Base-by-base conservation (phyloP, 2,888 invertebrate genomes). In the Leptopilina drosophilae region DNA sequence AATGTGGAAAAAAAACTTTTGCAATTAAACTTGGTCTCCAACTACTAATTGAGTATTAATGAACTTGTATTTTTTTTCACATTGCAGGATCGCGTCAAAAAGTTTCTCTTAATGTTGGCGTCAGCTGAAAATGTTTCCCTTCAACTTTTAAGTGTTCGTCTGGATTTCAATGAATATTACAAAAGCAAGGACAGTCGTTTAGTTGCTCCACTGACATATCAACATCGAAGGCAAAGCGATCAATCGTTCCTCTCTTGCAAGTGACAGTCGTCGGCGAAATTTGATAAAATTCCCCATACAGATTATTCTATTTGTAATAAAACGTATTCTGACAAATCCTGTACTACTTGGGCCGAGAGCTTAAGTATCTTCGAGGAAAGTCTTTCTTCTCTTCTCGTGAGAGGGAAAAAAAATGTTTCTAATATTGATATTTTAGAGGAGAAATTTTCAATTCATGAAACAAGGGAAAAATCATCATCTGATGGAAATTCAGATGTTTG, bases 111-210 rank as follows among this genome's bases (percentile, higher is more conserved):
- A 75, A 95, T 97, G 92, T 93, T 98, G 26, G 96, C 97, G 20
- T 94, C 95, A 1, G 97, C 97, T 88, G 93, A 95, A 77, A 97
- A 98, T 92, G 95, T 96, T 84, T 97, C 97, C 85, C 93, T 99
- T 15, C 97, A 98, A 88, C 95, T 97, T 85, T 94, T 99, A 80
- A 98, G 98, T 83, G 97, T 97, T 89, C 95, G 98, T 3, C 93
- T 99, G 79, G 98, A 98, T 93, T 99, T 98, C 92, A 99, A 98
- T 92, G 97, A 98, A 91, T 97, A 97, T 92, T 99, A 99, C 93
- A 97, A 97, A 90, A 95, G 96, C 82, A 94, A 95, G 81, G 96
- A 97, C 90, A 94, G 95, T 83, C 94, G 96, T 86, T 94, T 97
- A 78, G 95, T 95, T 81, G 95, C 91, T 8, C 92, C 93, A 20